These are phyloP conservation scores for Amphibalanus amphitrite DNA, from an alignment of 1,140 invertebrate species.

Conservation along the genomic window DNA sequence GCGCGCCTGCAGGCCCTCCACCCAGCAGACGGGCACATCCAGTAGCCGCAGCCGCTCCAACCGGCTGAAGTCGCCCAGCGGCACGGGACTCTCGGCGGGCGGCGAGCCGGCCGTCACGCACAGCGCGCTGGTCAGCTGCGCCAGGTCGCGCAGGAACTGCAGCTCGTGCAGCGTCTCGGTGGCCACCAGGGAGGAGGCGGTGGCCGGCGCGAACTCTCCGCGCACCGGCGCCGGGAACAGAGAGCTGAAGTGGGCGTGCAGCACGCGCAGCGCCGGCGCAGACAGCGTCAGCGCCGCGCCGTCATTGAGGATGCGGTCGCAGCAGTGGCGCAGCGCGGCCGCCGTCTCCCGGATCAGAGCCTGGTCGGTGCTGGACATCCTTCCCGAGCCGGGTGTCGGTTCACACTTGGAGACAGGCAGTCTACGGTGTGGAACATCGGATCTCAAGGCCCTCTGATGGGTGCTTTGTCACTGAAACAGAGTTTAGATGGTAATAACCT, in stretches of 20 bases:
- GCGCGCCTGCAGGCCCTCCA: neutral
- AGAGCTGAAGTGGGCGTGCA: neutral
- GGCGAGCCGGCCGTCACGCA: neutral
- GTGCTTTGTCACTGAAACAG: too few species aligned
- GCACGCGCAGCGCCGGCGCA: neutral
- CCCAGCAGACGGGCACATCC: neutral
- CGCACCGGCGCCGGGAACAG: neutral
- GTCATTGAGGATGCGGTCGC: neutral
- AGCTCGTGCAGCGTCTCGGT: neutral
- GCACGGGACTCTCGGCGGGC: neutral
- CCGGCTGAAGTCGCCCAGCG: neutral
- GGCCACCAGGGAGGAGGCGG: neutral
- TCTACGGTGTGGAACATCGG: too few species aligned
- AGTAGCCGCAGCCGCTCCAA: neutral
- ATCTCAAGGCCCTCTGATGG: too few species aligned
- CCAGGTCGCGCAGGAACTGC: neutral
- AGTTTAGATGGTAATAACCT: too few species aligned
- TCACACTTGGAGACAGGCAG: too few species aligned
- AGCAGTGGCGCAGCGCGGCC: neutral
- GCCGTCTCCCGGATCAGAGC: neutral
- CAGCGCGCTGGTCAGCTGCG: neutral
- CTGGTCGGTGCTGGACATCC: neutral
- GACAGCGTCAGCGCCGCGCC: neutral
- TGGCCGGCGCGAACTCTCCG: neutral
- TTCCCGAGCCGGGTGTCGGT: too few species aligned